Conservation (phyloP, 2,797 vertebrate species). For the Trichosurus vulpecula region DNA sequence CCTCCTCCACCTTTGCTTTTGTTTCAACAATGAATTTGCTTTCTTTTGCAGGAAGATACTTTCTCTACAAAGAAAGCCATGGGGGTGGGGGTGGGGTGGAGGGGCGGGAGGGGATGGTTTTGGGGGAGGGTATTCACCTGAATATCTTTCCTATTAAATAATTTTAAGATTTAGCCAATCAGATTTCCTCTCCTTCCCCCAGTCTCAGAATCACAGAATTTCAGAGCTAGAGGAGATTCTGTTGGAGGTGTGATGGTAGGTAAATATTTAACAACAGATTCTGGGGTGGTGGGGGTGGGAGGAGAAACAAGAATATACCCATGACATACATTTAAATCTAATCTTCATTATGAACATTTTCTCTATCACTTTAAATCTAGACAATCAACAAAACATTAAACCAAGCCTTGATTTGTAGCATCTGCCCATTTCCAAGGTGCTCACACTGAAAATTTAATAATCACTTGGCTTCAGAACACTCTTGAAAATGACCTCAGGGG, state of each 20-base stretch:
- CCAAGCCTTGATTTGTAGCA: not conserved
- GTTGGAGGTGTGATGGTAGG: too few species aligned
- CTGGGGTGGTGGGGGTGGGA: not conserved
- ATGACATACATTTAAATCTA: not conserved
- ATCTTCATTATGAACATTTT: not conserved
- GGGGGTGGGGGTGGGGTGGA: too few species aligned
- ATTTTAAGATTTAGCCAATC: not conserved
- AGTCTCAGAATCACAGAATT: not conserved
- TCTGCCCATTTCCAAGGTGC: not conserved
- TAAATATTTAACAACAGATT: not conserved
- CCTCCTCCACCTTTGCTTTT: not conserved
- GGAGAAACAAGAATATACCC: not conserved
- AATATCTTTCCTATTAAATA: not conserved
- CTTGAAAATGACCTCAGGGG: not conserved
- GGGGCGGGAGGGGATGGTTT: too few species aligned
- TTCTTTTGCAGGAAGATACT: not conserved
- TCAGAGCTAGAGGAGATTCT: not conserved
- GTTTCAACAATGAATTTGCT: not conserved
- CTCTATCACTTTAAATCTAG: not conserved
- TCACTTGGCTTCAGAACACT: not conserved
- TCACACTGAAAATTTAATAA: not conserved
- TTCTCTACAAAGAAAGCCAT: not conserved
- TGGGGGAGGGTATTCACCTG: not conserved
- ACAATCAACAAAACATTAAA: not conserved
- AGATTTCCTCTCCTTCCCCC: not conserved